These are phyloP conservation scores for Erythrocercus mccallii DNA, from an alignment of 2,113 vertebrate species.

Conservation along the genomic window DNA sequence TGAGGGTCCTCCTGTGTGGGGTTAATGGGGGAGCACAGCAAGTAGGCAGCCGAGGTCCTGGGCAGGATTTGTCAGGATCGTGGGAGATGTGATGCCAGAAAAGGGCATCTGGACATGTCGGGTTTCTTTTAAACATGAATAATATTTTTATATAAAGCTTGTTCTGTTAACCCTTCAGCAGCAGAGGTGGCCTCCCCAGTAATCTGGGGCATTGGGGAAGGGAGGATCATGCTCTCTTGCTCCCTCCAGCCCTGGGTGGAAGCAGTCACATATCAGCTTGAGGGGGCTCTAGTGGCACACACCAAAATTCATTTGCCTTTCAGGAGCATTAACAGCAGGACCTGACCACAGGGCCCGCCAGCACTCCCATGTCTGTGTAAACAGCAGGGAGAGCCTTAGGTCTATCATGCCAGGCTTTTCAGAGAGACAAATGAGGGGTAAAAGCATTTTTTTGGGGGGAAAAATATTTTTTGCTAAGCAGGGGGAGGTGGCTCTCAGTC, in stretches of 20 bases:
- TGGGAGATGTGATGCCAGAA: not conserved
- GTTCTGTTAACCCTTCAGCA: slow-evolving; percentile 41
- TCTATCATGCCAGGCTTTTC: fast-evolving
- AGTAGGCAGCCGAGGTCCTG: not conserved
- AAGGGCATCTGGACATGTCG: slow-evolving; percentile 51
- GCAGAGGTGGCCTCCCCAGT: not conserved
- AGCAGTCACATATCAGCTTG: not conserved
- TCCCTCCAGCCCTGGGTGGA: not conserved
- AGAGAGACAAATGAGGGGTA: not conserved
- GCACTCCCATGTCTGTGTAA: fast-evolving
- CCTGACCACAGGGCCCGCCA: fast-evolving
- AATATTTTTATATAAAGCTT: not conserved
- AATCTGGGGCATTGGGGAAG: fast-evolving
- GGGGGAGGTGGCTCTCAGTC: not conserved
- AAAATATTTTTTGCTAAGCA: fast-evolving
- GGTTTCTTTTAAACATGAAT: not conserved
- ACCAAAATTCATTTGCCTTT: not conserved
- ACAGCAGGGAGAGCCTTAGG: not conserved
- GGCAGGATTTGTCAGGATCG: slow-evolving; percentile 8
- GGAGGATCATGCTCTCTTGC: fast-evolving
- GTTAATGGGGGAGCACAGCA: not conserved
- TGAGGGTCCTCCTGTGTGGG: fast-evolving
- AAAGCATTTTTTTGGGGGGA: not conserved
- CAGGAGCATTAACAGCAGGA: not conserved
- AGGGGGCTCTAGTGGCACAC: not conserved